Evolutionary conservation across 64 coral and sea anemone genomes (phyloP).

Genomic region (Stylophora pistillata): DNA sequence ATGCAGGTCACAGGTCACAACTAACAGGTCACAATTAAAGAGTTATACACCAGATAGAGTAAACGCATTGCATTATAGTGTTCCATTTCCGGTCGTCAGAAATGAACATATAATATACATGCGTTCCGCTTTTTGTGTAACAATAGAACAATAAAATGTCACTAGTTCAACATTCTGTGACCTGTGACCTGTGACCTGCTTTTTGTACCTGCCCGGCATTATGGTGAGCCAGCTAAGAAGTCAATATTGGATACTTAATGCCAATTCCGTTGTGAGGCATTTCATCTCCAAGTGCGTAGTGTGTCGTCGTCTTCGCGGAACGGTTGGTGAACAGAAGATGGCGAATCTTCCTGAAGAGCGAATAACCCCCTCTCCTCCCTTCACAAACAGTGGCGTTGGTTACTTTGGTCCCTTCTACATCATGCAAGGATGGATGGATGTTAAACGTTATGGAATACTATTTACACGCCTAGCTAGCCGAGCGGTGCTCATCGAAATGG

Average conservation of each 20-base stretch:
- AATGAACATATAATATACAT: too few relatives aligned
- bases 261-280: slow-evolving; percentile 31
- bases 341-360: slow-evolving; percentile 36
- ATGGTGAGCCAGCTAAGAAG: slow-evolving; percentile 22
- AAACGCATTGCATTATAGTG: too few relatives aligned
- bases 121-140: too few relatives aligned
- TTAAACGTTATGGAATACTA: slow-evolving; percentile 55
- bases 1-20: too few relatives aligned
- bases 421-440: slow-evolving; percentile 44
- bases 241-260: slow-evolving; percentile 43
- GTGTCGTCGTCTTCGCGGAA: slow-evolving; percentile 36
- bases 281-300: slow-evolving; percentile 20
- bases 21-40: too few relatives aligned
- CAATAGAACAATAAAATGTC: too few relatives aligned
- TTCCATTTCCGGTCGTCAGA: too few relatives aligned
- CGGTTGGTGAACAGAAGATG: slow-evolving; percentile 47
- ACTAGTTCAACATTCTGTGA: too few relatives aligned
- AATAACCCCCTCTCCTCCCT: slow-evolving; percentile 41
- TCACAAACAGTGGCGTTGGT: slow-evolving; percentile 43
- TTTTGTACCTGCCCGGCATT: too few relatives aligned
- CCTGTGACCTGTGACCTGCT: too few relatives aligned
- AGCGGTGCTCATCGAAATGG: slow-evolving; percentile 44
- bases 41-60: too few relatives aligned
- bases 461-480: slow-evolving; percentile 54
- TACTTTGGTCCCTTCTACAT: slow-evolving; percentile 50